Percentiles rank a stretch among this genome's conserved stretches.
phyloP scores from a whole-genome alignment of 2,797 vertebrate species.

The Okamejei kenojei region DNA sequence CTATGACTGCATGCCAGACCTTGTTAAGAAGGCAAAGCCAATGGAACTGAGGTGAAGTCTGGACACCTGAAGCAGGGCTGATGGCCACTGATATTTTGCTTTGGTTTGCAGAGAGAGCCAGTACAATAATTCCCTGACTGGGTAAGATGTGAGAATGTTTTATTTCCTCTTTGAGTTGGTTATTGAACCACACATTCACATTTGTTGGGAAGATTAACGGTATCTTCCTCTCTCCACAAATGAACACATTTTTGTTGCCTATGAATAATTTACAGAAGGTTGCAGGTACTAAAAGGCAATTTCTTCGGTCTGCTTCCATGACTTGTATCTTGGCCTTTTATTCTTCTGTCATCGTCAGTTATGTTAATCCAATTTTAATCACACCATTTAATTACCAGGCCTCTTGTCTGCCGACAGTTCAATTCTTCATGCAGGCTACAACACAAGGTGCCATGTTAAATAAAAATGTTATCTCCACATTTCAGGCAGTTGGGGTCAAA shows the following conservation, averaged over 20 bases:
- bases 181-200: conserved; percentile 45
- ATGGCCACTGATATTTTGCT: too few relatives aligned
- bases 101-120: too few relatives aligned
- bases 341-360: conserved; percentile 48
- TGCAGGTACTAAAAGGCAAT: conserved; percentile 48
- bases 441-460: conserved; percentile 51
- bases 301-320: conserved; percentile 44
- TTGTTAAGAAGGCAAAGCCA: too few relatives aligned
- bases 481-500: conserved; percentile 44
- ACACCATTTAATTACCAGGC: conserved; percentile 50
- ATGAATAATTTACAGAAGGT: conserved; percentile 41
- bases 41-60: too few relatives aligned
- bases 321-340: conserved; percentile 48
- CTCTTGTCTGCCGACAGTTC: conserved; percentile 51
- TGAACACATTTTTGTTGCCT: background rate
- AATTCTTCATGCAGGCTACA: conserved; percentile 56
- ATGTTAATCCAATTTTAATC: conserved; percentile 49
- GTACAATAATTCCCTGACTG: too few relatives aligned
- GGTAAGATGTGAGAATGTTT: background rate
- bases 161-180: conserved; percentile 36
- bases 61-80: too few relatives aligned
- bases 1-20: too few relatives aligned
- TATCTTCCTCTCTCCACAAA: conserved; percentile 42
- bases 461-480: conserved; percentile 53
- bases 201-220: conserved; percentile 45